Evolutionary conservation across 2,797 vertebrate species (phyloP).

Genomic region (Salarias fasciatus): DNA sequence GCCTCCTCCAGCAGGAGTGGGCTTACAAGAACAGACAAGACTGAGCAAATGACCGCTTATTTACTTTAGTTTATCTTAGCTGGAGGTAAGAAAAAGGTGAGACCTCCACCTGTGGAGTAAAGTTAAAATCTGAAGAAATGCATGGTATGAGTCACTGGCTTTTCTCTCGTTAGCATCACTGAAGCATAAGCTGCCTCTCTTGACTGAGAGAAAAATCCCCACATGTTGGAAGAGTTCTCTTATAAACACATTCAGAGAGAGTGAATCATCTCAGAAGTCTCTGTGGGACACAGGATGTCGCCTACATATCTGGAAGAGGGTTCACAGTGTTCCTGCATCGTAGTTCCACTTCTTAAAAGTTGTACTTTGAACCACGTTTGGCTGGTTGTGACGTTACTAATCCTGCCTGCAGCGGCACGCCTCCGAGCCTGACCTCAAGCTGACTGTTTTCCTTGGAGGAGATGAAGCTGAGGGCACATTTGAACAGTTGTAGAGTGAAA

Average conservation of each 20-base stretch:
- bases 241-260: not conserved
- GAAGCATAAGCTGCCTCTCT: too few relatives aligned
- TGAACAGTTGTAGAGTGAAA: too few relatives aligned
- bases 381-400: not conserved
- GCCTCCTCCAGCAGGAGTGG: slow-evolving; percentile 9
- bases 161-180: too few relatives aligned
- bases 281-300: not conserved
- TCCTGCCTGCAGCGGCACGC: not conserved
- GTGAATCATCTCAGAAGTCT: not conserved
- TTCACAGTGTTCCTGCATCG: not conserved
- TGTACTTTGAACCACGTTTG: not conserved
- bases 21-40: slow-evolving; percentile 53
- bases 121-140: not conserved
- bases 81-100: slow-evolving; percentile 39
- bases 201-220: too few relatives aligned
- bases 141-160: too few relatives aligned
- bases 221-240: not conserved
- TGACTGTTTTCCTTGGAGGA: not conserved
- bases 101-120: not conserved
- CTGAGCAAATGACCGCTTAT: slow-evolving; percentile 35
- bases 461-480: not conserved
- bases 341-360: not conserved
- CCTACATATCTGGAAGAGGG: not conserved
- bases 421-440: not conserved
- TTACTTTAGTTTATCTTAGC: slow-evolving; percentile 35